phyloP scores from a whole-genome alignment of 2,888 invertebrate genomes.

The Listrodromus nycthemerus region DNA sequence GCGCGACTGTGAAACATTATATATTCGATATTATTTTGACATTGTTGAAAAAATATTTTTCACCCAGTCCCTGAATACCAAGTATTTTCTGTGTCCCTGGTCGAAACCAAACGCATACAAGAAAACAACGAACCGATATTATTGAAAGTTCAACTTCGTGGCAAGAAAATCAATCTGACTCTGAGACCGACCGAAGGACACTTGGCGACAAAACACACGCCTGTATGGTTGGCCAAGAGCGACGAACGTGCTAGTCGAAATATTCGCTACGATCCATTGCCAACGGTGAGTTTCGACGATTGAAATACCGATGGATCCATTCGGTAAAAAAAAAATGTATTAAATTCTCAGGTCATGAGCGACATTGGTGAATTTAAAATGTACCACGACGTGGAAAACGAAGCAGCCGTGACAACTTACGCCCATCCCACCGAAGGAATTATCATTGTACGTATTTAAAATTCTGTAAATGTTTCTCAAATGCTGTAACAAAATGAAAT shows the following conservation, averaged over 20 bases:
- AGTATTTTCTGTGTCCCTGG: too few species aligned
- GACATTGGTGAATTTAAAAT: constrained; percentile 41
- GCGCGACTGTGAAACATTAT: too few species aligned
- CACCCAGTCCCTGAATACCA: too few species aligned
- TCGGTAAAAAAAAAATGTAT: neutral
- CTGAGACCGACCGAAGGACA: neutral
- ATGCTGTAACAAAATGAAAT: neutral
- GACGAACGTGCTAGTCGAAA: neutral
- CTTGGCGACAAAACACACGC: neutral
- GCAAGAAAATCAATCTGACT: constrained; percentile 13
- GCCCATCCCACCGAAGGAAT: neutral
- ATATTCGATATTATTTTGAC: too few species aligned
- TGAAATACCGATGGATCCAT: neutral
- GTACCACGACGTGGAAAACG: constrained; percentile 19
- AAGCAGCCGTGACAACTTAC: constrained; percentile 15
- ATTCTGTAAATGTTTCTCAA: neutral
- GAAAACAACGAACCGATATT: neutral
- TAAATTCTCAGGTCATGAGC: constrained; percentile 21
- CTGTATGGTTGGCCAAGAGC: neutral
- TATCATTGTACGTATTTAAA: constrained; percentile 25
- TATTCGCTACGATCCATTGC: constrained; percentile 25
- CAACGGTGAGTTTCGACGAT: neutral
- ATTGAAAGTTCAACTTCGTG: neutral
- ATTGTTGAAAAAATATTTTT: too few species aligned
- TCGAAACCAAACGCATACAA: neutral